Evolutionary conservation across 1,140 invertebrate genomes (phyloP).

Genomic region (Nephotettix cincticeps): DNA sequence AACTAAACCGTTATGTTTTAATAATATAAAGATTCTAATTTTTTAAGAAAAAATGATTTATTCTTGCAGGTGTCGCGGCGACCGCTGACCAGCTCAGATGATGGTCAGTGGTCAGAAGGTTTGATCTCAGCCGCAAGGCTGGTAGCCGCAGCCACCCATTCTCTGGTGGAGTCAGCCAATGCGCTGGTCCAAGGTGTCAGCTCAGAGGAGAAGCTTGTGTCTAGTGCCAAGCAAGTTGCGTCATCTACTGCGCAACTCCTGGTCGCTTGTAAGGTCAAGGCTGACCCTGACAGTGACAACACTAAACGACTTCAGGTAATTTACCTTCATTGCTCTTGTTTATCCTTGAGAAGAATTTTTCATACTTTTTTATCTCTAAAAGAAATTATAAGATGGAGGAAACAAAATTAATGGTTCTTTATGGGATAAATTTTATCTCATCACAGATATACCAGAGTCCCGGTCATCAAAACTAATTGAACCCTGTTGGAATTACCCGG

Average conservation of each 20-base stretch:
- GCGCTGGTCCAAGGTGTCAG: slow-evolving; percentile 92
- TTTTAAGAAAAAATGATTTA: no score
- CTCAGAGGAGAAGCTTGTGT: slow-evolving; percentile 94
- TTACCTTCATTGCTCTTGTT: no score
- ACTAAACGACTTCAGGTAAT: slow-evolving; percentile 84
- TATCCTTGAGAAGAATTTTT: no score
- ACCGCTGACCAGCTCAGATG: slow-evolving; percentile 81
- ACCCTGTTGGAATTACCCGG: no score
- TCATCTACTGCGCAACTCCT: slow-evolving; percentile 95
- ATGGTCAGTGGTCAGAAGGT: slow-evolving; percentile 99
- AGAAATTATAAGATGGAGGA: no score
- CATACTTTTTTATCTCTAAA: no score
- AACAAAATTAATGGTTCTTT: no score
- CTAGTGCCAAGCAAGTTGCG: slow-evolving; percentile 95
- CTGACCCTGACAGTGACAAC: slow-evolving; percentile 90
- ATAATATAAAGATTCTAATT: no score
- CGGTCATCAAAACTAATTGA: no score
- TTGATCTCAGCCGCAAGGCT: slow-evolving; percentile 92
- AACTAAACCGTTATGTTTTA: no score
- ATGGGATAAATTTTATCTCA: no score
- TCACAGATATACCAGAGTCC: no score
- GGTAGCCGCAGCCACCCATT: slow-evolving; percentile 96
- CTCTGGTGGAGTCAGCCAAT: slow-evolving; percentile 96
- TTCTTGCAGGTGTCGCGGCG: slow-evolving; percentile 81
- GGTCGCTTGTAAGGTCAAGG: slow-evolving; percentile 97